These are phyloP conservation scores for Drosophila conformis DNA, from an alignment of 2,888 invertebrate genomes.

Conservation along the genomic window DNA sequence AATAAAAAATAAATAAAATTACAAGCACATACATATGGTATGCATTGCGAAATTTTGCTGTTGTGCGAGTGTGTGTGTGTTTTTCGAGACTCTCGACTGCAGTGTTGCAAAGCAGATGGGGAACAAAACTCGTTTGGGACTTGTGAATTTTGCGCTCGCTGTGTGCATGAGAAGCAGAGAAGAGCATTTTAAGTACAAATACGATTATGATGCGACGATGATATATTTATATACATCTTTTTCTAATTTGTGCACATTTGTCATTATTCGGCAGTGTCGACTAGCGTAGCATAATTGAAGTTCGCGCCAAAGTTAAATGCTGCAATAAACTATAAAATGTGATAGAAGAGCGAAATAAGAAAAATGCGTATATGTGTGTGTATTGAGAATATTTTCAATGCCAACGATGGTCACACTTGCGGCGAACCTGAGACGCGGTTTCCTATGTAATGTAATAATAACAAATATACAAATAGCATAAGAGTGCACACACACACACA, in stretches of 20 bases:
- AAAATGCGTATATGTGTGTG: conserved; percentile 23
- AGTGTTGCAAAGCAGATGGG: conserved; percentile 36
- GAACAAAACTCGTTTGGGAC: conserved; percentile 64
- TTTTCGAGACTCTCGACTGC: conserved; percentile 21
- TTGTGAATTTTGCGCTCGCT: conserved; percentile 49
- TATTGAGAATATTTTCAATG: conserved; percentile 23
- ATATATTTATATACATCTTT: not conserved
- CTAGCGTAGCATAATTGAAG: conserved; percentile 23
- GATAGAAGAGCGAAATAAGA: not conserved
- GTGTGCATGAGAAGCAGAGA: conserved; percentile 8
- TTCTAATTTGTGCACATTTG: conserved; percentile 26
- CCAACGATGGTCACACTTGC: conserved; percentile 47
- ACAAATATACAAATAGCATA: conserved; percentile 38
- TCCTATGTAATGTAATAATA: conserved; percentile 39
- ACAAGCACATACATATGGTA: conserved; percentile 25
- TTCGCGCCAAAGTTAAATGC: conserved; percentile 45
- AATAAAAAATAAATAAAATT: conserved; percentile 21
- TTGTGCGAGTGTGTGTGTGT: conserved; percentile 11
- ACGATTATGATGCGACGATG: conserved; percentile 46
- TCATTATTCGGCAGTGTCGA: conserved; percentile 41
- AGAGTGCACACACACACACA: conserved; percentile 4
- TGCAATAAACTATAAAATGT: conserved; percentile 5
- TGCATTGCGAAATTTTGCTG: conserved; percentile 53
- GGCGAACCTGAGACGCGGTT: conserved; percentile 30
- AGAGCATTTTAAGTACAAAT: conserved; percentile 41